These are phyloP conservation scores for Polymixis lichenea DNA, from an alignment of 2,888 invertebrate species.

Conservation along the genomic window DNA sequence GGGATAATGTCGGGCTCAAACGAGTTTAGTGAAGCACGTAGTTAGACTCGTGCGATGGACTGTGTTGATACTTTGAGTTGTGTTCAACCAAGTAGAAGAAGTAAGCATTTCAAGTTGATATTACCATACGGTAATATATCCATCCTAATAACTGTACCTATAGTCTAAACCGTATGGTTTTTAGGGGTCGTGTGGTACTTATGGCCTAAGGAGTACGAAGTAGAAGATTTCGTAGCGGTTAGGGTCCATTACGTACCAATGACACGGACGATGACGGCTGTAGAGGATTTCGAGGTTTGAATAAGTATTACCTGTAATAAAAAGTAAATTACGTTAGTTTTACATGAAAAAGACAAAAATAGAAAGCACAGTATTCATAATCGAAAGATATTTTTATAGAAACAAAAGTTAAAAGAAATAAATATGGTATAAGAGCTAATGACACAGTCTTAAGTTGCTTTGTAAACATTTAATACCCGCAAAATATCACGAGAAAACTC, in stretches of 20 bases:
- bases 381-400: neutral
- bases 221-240: neutral
- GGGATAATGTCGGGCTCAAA: constrained; percentile 15
- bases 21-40: constrained; percentile 17
- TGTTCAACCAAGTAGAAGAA: neutral
- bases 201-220: neutral
- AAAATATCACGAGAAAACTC: constrained; percentile 30
- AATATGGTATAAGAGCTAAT: neutral
- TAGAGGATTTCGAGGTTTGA: too few relatives aligned
- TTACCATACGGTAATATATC: too few relatives aligned
- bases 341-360: neutral
- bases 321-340: constrained; percentile 10
- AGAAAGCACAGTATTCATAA: neutral
- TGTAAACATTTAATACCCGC: constrained; percentile 2
- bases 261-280: too few relatives aligned
- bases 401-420: neutral
- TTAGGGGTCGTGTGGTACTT: constrained; percentile 3
- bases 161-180: too few relatives aligned
- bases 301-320: constrained; percentile 46
- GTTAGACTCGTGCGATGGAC: constrained; percentile 4
- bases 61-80: constrained; percentile 17
- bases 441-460: neutral
- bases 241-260: constrained; percentile 1
- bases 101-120: neutral
- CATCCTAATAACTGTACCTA: too few relatives aligned